Conservation (phyloP, 2,797 vertebrate genomes). For the Neomorphus geoffroyi region DNA sequence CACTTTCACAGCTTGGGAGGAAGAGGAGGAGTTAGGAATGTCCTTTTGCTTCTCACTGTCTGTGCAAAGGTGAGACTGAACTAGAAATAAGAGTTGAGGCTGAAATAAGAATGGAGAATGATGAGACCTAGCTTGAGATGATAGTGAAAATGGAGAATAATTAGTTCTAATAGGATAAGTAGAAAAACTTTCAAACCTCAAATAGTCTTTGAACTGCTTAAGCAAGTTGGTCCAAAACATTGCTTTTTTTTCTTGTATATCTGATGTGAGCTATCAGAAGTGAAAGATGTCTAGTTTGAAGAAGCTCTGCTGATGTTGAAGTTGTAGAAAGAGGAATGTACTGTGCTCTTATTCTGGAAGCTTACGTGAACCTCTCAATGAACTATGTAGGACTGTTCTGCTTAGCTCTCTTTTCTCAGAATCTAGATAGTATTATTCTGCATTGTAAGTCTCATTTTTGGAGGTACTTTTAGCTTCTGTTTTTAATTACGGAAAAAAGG, state of each 20-base stretch:
- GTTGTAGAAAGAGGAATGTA: not conserved
- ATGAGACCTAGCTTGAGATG: not conserved
- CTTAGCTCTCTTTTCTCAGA: not conserved
- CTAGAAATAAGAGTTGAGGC: not conserved
- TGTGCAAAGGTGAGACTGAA: not conserved
- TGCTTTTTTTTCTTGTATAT: slow-evolving; percentile 14
- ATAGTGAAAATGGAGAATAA: not conserved
- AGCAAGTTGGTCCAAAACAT: not conserved
- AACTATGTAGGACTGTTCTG: not conserved
- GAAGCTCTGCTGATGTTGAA: not conserved
- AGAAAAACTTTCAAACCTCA: not conserved
- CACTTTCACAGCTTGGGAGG: not conserved
- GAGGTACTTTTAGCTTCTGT: not conserved
- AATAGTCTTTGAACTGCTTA: not conserved
- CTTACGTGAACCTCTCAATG: not conserved
- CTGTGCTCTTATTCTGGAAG: not conserved
- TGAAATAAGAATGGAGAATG: not conserved
- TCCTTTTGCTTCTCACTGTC: not conserved
- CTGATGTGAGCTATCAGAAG: not conserved
- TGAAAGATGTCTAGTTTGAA: not conserved
- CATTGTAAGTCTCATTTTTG: not conserved
- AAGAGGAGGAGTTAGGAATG: not conserved
- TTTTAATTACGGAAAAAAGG: slow-evolving; percentile 35
- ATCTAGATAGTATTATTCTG: not conserved
- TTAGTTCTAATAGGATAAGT: not conserved